A percentile compares a stretch with the other conserved stretches of the same genome.
phyloP scores from a whole-genome alignment of 2,113 vertebrate genomes.

The Perognathus longimembris region DNA sequence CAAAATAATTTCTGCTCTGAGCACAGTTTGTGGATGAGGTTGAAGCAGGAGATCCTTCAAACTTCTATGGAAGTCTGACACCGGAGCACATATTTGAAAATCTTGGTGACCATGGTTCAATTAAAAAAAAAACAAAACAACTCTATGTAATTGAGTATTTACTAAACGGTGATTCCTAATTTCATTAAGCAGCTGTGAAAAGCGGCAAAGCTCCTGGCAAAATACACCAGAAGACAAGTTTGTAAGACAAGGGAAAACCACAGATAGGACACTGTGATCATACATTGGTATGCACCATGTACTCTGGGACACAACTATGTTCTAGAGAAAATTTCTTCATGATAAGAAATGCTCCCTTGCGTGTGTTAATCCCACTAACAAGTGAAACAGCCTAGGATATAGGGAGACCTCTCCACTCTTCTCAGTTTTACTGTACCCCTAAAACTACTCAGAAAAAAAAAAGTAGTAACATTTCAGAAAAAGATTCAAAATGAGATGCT shows the following conservation, averaged over 20 bases:
- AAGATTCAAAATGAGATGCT: not conserved
- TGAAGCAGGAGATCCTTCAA: not conserved
- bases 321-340: not conserved
- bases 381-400: rapidly evolving
- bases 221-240: not conserved
- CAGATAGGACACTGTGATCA: not conserved
- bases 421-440: not conserved
- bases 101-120: not conserved
- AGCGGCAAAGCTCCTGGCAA: not conserved
- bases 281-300: not conserved
- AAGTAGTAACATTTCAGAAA: not conserved
- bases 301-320: not conserved
- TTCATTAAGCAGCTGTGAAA: not conserved
- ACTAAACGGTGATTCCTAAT: not conserved
- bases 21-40: not conserved
- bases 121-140: not conserved
- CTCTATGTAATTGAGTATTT: not conserved
- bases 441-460: not conserved
- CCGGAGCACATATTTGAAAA: no score
- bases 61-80: not conserved
- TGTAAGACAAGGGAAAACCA: not conserved
- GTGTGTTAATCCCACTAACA: not conserved
- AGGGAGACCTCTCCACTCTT: not conserved
- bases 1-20: not conserved
- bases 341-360: not conserved